A percentile compares a stretch with the other conserved stretches of the same genome.
Evolutionary conservation across 2,888 invertebrate genomes (phyloP).

Genomic region (Pristionchus arcanus): DNA sequence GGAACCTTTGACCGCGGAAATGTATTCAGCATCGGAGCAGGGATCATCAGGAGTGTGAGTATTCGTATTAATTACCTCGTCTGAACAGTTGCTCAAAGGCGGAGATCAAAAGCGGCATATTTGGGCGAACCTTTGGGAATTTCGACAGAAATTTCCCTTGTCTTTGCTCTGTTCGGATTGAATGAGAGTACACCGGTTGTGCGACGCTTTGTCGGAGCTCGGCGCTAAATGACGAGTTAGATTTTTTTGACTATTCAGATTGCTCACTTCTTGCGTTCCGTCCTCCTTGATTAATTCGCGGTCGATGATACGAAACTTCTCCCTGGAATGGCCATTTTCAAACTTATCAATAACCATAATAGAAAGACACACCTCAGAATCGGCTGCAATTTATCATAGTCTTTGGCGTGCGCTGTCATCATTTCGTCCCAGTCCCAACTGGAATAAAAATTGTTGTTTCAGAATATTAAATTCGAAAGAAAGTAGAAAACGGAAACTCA

Average conservation of each 20-base stretch:
- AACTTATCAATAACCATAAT: not conserved
- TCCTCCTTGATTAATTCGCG: conserved; percentile 20
- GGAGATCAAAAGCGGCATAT: not conserved
- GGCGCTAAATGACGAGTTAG: not conserved
- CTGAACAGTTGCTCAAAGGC: not conserved
- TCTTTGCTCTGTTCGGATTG: conserved; percentile 2
- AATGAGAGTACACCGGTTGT: not conserved
- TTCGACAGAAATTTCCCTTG: not conserved
- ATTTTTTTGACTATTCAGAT: not conserved
- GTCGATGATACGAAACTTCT: conserved; percentile 32
- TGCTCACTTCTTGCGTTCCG: not conserved
- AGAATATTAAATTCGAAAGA: not conserved
- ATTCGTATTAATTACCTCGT: not conserved
- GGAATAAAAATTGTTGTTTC: not conserved
- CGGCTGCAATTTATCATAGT: conserved; percentile 9
- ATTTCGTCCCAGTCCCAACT: conserved; percentile 38
- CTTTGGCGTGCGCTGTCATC: not conserved
- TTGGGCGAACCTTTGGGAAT: not conserved
- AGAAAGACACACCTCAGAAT: not conserved
- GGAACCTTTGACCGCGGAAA: no score
- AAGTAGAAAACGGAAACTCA: not conserved
- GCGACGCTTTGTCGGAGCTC: not conserved
- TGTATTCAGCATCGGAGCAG: conserved; percentile 6
- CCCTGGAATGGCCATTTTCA: not conserved
- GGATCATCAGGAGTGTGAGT: conserved; percentile 12